Base-by-base conservation (phyloP, 1,140 invertebrate genomes). In the Saccostrea glomerata region DNA sequence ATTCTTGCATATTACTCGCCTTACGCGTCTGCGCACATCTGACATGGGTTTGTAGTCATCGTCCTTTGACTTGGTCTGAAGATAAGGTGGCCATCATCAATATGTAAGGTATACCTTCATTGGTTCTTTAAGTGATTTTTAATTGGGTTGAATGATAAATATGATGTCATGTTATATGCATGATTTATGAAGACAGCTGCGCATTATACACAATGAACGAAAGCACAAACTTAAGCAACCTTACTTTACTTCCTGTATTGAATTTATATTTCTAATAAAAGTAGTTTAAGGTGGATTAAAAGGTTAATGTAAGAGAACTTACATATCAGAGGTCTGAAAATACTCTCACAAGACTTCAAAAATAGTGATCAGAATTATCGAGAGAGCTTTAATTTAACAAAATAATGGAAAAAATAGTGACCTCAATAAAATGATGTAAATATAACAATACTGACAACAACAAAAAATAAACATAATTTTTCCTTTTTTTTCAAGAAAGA, bases 1-100 rank as follows among this genome's bases (percentile, higher is more conserved):
- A 83, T 87, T 89, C 86, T 89, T 89, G 86, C 89, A 87, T 25
- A 89, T 89, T 17, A 87, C 86, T 25, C 89, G 85, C n/a, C 89
- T 87, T 63, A 89, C 89, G 25, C 89, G 86, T 70, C 89, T 60
- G 66, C 89, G 86, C 11, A 89, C 89, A 47, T 89, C 89, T 30
- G 89, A 89, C 84, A 89, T 89, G 56, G 89, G 89, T 60, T 85
- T 30, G 84, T 85, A 89, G 54, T 85, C 70, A 25, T 89, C 85
- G 23, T 83, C 25, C 82, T 87, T 66, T 20, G 77, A n/a, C 82
- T 63, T 55, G 56, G 30, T 36, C 84, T 85, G 82, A 84, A 84
- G 82, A 55, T 84, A 84, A 56, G 54, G 40, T 84, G 17, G 54
- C 47, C n/a, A 17, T 84, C 20, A 84, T 54, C 82, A 56, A 36